phyloP scores from a whole-genome alignment of 2,113 vertebrate species.

The Artemisiospiza belli region DNA sequence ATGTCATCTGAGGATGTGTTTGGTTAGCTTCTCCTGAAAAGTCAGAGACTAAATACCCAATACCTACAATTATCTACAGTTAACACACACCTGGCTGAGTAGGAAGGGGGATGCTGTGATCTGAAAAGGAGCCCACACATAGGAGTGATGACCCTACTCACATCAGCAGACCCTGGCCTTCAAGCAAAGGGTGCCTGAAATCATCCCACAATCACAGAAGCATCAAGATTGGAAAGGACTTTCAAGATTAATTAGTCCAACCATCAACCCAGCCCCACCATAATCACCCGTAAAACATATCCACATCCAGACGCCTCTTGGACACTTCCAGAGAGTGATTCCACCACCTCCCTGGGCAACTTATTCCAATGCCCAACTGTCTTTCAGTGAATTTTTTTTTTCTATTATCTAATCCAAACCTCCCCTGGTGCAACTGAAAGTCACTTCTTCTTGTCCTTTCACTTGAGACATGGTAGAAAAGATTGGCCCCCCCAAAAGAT shows the following conservation, averaged over 20 bases:
- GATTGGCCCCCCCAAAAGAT: too few relatives aligned
- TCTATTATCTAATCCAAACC: not conserved
- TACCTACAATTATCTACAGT: not conserved
- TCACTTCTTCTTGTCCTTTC: not conserved
- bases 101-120: not conserved
- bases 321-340: not conserved
- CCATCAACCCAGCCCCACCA: not conserved
- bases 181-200: not conserved
- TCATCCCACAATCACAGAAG: not conserved
- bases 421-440: not conserved
- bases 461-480: not conserved
- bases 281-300: not conserved
- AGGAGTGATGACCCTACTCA: not conserved
- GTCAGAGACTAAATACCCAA: not conserved
- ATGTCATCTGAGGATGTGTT: not conserved
- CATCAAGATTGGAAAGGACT: not conserved
- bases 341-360: not conserved
- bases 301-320: not conserved
- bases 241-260: not conserved
- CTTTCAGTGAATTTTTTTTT: not conserved
- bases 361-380: not conserved
- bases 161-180: not conserved
- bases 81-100: not conserved
- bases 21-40: not conserved
- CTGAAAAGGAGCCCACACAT: rapidly evolving